Percentiles rank a stretch among this genome's conserved stretches.
Evolutionary conservation across 2,888 invertebrate genomes (phyloP).

Genomic region (Lithodes maja): DNA sequence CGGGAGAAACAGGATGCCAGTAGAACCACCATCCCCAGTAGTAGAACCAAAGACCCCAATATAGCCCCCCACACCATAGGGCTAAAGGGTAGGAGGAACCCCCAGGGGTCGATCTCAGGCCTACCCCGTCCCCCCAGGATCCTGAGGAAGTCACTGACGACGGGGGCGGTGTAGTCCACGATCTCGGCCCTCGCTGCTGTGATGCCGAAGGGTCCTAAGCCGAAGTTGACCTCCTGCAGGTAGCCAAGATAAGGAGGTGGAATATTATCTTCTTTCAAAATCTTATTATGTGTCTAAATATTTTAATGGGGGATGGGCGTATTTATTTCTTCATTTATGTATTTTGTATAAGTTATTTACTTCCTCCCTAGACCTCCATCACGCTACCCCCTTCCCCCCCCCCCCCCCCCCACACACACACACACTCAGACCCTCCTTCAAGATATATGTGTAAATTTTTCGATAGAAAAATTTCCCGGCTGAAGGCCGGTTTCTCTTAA

Average conservation of each 20-base stretch:
- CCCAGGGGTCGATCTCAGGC: conserved; percentile 38
- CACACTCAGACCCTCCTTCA: too few relatives aligned
- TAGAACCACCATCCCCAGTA: neutral
- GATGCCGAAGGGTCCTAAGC: conserved; percentile 43
- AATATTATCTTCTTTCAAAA: too few relatives aligned
- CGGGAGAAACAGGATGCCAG: neutral
- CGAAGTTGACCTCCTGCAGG: conserved; percentile 44
- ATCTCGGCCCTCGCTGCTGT: conserved; percentile 32
- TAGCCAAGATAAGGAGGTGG: neutral
- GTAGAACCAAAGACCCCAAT: neutral
- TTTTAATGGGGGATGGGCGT: too few relatives aligned
- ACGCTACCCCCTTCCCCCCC: too few relatives aligned
- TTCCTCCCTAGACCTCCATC: too few relatives aligned
- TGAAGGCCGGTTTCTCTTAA: too few relatives aligned
- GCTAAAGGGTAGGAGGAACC: conserved; percentile 29
- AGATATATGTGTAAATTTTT: too few relatives aligned
- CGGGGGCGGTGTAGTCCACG: conserved; percentile 35
- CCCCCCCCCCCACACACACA: too few relatives aligned
- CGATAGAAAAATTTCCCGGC: too few relatives aligned
- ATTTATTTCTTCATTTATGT: too few relatives aligned
- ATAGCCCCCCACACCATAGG: conserved; percentile 15
- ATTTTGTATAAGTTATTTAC: too few relatives aligned
- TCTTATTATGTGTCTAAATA: too few relatives aligned
- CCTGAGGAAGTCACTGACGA: conserved; percentile 31
- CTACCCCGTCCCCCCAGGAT: conserved; percentile 22